Evolutionary conservation across 2,797 vertebrate genomes (phyloP).

Genomic region (Sphenopsis melanotis): DNA sequence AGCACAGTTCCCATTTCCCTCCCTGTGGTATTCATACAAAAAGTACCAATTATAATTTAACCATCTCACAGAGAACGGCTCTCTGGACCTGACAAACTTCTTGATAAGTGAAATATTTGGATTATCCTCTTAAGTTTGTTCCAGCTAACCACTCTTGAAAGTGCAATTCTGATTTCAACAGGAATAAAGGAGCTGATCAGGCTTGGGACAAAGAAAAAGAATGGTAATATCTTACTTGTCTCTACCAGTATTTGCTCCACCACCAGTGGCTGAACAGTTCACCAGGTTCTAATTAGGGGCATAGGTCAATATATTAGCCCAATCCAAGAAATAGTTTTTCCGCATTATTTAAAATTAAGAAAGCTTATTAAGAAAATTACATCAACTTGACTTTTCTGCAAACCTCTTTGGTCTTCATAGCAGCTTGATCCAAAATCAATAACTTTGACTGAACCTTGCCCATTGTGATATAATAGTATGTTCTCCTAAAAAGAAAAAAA

Average conservation of each 20-base stretch:
- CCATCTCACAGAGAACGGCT: background rate
- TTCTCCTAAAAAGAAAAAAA: constrained; percentile 81
- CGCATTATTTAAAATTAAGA: background rate
- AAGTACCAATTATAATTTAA: background rate
- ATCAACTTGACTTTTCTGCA: constrained; percentile 66
- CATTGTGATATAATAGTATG: constrained; percentile 88
- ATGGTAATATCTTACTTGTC: background rate
- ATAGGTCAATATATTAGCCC: background rate
- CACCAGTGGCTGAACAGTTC: background rate
- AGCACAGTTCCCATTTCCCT: background rate
- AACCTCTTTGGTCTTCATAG: constrained; percentile 92
- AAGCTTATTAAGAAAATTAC: constrained; percentile 64
- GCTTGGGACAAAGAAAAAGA: background rate
- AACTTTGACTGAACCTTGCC: constrained; percentile 91
- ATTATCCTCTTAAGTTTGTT: background rate
- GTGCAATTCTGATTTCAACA: background rate
- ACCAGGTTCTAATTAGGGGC: background rate
- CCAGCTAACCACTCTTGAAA: background rate
- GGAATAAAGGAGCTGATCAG: background rate
- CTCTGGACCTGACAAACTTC: background rate
- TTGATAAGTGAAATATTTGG: background rate
- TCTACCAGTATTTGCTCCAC: background rate
- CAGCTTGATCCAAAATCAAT: constrained; percentile 97
- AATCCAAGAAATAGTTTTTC: background rate
- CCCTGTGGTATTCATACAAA: background rate